These are phyloP conservation scores for Deroplatys truncata DNA, from an alignment of 2,888 invertebrate species.

Conservation along the genomic window DNA sequence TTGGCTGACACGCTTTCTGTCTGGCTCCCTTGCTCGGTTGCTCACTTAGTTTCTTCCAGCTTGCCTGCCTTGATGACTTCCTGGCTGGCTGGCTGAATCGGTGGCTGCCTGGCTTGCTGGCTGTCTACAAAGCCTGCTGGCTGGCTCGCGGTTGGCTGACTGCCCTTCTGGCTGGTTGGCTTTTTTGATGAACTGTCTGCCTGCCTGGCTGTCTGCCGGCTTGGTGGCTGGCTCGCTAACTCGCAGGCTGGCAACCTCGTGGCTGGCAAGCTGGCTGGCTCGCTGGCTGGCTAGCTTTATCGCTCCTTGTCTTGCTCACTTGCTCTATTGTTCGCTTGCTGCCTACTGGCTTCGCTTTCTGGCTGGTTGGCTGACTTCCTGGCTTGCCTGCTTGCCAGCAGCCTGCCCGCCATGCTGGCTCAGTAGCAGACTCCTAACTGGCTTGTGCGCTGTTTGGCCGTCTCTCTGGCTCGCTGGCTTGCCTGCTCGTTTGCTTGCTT, in stretches of 20 bases:
- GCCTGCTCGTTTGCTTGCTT: no score
- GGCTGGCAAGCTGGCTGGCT: not conserved
- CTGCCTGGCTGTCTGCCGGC: no score
- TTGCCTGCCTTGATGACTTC: not conserved
- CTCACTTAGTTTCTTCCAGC: not conserved
- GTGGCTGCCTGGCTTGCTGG: no score
- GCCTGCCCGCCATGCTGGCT: not conserved
- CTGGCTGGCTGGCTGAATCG: not conserved
- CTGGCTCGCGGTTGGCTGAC: no score
- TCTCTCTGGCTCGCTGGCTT: no score
- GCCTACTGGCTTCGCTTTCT: not conserved
- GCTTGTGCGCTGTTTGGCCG: not conserved
- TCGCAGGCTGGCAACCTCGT: not conserved
- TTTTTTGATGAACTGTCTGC: no score
- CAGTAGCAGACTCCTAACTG: not conserved
- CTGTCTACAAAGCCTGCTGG: no score
- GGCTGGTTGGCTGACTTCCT: no score
- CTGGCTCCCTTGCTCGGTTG: not conserved
- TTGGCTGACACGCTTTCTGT: not conserved
- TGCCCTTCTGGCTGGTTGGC: not conserved
- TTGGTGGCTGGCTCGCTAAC: no score
- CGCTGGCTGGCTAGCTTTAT: not conserved
- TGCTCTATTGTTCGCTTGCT: not conserved
- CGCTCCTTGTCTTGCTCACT: not conserved
- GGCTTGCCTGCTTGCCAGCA: not conserved